Conservation (phyloP, 2,888 invertebrate species). For the Troides aeacus region DNA sequence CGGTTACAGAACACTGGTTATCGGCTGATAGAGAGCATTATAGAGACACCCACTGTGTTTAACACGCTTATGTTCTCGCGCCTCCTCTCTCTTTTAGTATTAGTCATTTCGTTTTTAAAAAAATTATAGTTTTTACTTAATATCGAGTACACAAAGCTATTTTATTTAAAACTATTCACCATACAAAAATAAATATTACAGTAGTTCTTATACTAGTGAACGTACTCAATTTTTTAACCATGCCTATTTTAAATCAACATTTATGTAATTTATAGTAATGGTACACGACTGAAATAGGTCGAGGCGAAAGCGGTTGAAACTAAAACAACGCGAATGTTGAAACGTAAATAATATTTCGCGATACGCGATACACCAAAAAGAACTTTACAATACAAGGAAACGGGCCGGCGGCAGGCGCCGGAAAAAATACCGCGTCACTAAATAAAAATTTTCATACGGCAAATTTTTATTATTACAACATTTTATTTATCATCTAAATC, state of each 20-base stretch:
- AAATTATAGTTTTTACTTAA: no score
- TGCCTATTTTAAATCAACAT: background rate
- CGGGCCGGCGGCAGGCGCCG: conserved; percentile 32
- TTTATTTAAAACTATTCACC: no score
- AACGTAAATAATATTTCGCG: conserved; percentile 27
- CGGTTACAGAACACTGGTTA: conserved; percentile 9
- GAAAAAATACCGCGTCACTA: conserved; percentile 39
- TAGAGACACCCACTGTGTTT: background rate
- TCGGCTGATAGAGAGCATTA: conserved; percentile 6
- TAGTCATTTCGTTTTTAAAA: background rate
- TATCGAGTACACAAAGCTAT: no score
- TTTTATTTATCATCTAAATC: conserved; percentile 80
- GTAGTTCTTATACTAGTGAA: background rate
- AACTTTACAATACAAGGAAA: conserved; percentile 30
- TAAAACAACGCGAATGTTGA: conserved; percentile 10
- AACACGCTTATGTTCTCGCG: background rate
- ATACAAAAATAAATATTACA: background rate
- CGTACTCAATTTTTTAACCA: background rate
- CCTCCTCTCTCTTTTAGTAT: background rate
- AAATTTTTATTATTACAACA: conserved; percentile 63
- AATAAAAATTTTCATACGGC: conserved; percentile 44
- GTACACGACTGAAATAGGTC: conserved; percentile 20
- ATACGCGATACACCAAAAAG: conserved; percentile 35
- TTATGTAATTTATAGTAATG: conserved; percentile 2
- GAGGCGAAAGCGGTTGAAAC: conserved; percentile 3